These are phyloP conservation scores for Myotis lucifugus DNA, from an alignment of 2,113 vertebrate genomes.

Conservation along the genomic window DNA sequence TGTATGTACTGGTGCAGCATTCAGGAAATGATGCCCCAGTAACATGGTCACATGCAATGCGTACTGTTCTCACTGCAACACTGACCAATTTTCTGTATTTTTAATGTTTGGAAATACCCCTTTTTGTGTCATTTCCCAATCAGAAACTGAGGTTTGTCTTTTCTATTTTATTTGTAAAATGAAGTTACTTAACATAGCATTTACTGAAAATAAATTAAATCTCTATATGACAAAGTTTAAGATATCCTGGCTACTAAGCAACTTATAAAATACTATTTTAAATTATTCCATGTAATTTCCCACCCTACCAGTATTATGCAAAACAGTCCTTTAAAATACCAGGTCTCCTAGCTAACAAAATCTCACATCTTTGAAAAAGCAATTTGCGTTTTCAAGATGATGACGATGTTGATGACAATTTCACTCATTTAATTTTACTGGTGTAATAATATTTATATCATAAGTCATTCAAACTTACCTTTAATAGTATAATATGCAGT, in stretches of 20 bases:
- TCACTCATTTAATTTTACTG: conserved; percentile 56
- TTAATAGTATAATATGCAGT: conserved; percentile 54
- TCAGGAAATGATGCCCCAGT: conserved; percentile 13
- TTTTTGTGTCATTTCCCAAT: conserved; percentile 25
- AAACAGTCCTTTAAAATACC: conserved; percentile 47
- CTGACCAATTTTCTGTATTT: conserved; percentile 25
- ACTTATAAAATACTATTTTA: conserved; percentile 63
- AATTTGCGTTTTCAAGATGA: conserved; percentile 53
- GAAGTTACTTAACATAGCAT: conserved; percentile 33
- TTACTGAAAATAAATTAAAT: conserved; percentile 61
- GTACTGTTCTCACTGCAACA: conserved; percentile 39
- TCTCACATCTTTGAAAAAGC: conserved; percentile 63
- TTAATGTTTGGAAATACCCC: conserved; percentile 9
- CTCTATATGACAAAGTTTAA: conserved; percentile 55
- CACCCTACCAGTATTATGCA: neutral
- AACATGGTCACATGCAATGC: conserved; percentile 29
- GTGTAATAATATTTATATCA: conserved; percentile 31
- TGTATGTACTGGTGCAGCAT: conserved; percentile 17
- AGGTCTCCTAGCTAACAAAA: conserved; percentile 56
- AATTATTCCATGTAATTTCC: conserved; percentile 40
- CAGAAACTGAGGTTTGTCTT: conserved; percentile 4
- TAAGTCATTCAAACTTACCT: conserved; percentile 65
- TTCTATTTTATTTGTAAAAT: conserved; percentile 63
- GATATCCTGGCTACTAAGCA: conserved; percentile 44
- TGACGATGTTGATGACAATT: neutral